Evolutionary conservation across 2,888 invertebrate genomes (phyloP), one percentile per base, ranked within the genome.

Genomic region (Cheilosia pagana): DNA sequence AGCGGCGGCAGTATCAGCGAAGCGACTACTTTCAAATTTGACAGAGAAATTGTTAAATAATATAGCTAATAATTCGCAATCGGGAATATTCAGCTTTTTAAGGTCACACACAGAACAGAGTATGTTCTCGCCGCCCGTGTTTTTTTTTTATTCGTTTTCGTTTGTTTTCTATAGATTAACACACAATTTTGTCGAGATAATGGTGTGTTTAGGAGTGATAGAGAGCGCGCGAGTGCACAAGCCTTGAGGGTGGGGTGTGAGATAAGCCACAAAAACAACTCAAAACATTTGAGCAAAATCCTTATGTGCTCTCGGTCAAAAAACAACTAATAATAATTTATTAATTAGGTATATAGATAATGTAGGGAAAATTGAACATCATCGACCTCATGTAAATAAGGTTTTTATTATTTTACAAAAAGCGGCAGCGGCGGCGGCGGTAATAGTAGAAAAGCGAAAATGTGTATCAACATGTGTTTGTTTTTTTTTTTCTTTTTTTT

Each of bases 361-460:
- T 43, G 31, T 23, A 53, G 21, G 50, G 12, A 57, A 59, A 50
- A 21, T 53, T 12, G 16, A 67, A 35, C 55, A 59, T 72, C 28
- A 39, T 71, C 25, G 45, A 71, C 53, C 19, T 76, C 12, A 60
- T 50, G 39, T 67, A 28, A 48, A 67, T 65, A 19, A 53, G n/a
- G 31, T 67, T 67, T 31, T 48, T 68, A 50, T 16, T 53, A 41
- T 55, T 55, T 62, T 41, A 62, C 41, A 67, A 28, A 67, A 72
- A 57, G 65, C 78, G 82, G 62, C 68, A 74, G 82, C 78, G 78
- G 72, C 67, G 78, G 72, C 67, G 82, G 78, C 82, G 78, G 77
- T 77, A 77, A 72, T 62, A 68, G 78, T 82, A 81, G 77, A 82
- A 82, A 82, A 82, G 77, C 71, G 72, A 82, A 82, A 82, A 72